phyloP scores from a whole-genome alignment of 2,113 vertebrate genomes.

The Mesocricetus auratus region DNA sequence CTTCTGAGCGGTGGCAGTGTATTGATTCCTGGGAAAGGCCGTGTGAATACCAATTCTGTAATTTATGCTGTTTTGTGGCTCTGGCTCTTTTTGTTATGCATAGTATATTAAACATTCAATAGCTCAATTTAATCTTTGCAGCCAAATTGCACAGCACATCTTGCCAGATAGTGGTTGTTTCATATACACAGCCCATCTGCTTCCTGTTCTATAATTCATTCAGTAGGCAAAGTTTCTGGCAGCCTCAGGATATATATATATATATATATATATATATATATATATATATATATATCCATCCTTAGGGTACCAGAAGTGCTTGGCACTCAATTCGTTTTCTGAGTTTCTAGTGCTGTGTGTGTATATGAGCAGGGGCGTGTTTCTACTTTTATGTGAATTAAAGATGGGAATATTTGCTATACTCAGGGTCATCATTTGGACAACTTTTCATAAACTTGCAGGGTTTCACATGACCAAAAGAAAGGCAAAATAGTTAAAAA shows the following conservation, averaged over 20 bases:
- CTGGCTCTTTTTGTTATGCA: slow-evolving; percentile 92
- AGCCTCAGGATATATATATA: slow-evolving; percentile 84
- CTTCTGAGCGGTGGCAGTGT: slow-evolving; percentile 90
- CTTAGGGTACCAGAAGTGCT: slow-evolving; percentile 77
- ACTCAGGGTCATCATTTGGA: slow-evolving; percentile 74
- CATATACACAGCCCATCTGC: slow-evolving; percentile 91
- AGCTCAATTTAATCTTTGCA: slow-evolving; percentile 92
- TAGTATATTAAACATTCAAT: slow-evolving; percentile 94
- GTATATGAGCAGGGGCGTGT: background rate
- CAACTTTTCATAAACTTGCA: slow-evolving; percentile 73
- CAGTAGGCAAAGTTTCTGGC: slow-evolving; percentile 89
- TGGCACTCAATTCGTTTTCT: slow-evolving; percentile 73
- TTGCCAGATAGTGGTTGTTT: slow-evolving; percentile 91
- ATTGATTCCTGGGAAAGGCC: slow-evolving; percentile 91
- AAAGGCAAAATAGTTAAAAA: slow-evolving; percentile 36
- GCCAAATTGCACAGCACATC: slow-evolving; percentile 90
- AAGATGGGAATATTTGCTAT: slow-evolving; percentile 48
- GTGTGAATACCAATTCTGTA: slow-evolving; percentile 91
- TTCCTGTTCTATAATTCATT: slow-evolving; percentile 92
- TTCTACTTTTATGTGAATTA: slow-evolving; percentile 74
- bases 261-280: slow-evolving; percentile 73
- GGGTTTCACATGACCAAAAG: slow-evolving; percentile 62
- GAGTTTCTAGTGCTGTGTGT: slow-evolving; percentile 60
- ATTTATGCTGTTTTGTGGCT: slow-evolving; percentile 91
- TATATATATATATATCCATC: slow-evolving; percentile 76